These are phyloP conservation scores for Siphamia tubifer DNA, from an alignment of 2,113 vertebrate genomes.

Conservation along the genomic window DNA sequence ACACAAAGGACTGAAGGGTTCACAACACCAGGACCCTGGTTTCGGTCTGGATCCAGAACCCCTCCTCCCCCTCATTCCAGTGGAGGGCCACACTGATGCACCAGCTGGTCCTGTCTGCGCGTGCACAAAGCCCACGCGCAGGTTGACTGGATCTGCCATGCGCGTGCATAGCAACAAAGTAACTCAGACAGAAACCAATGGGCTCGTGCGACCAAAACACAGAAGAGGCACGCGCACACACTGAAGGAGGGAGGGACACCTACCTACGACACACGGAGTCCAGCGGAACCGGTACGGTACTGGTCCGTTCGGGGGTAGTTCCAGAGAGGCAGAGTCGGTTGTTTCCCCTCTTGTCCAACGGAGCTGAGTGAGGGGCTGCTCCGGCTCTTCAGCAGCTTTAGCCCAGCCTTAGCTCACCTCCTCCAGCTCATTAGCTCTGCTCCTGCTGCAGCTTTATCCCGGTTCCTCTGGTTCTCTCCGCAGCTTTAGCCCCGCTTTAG, in stretches of 20 bases:
- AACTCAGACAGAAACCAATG: constrained; percentile 46
- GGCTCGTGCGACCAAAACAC: neutral
- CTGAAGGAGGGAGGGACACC: neutral
- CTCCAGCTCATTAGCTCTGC: no score
- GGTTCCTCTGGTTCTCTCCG: neutral
- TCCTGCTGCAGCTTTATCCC: neutral
- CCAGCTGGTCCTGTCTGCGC: neutral
- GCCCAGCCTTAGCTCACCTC: no score
- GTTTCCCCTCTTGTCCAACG: constrained; percentile 25
- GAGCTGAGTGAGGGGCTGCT: no score
- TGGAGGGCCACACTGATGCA: constrained; percentile 1
- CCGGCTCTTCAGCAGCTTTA: no score
- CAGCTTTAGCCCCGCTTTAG: constrained; percentile 19
- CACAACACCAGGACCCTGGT: no score
- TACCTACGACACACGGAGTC: constrained; percentile 27
- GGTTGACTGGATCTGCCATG: constrained; percentile 46
- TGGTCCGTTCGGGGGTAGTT: neutral
- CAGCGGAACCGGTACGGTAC: neutral
- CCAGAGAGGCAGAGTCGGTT: neutral
- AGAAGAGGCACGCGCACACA: neutral
- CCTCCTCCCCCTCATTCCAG: no score
- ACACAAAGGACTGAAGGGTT: no score
- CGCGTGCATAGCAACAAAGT: constrained; percentile 69
- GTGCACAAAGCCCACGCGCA: constrained; percentile 48
- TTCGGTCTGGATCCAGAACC: no score